A percentile compares a stretch with the other conserved stretches of the same genome.
Conservation (phyloP, 2,797 vertebrate species). For the Sebastes hubbsi region DNA sequence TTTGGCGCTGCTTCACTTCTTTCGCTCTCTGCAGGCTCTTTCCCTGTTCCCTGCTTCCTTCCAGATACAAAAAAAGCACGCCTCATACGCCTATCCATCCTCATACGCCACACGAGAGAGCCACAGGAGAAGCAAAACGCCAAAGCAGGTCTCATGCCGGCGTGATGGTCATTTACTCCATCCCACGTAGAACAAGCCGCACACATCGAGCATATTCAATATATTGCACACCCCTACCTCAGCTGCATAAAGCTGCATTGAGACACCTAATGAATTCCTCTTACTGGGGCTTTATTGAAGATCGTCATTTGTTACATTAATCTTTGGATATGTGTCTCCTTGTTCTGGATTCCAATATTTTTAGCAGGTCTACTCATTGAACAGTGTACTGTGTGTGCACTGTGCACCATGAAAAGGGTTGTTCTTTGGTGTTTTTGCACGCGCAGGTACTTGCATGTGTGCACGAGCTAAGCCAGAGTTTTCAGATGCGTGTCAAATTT, state of each 20-base stretch:
- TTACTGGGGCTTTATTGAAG: neutral
- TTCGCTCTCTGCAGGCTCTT: neutral
- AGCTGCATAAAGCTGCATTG: neutral
- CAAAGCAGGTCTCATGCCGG: neutral
- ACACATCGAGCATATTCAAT: neutral
- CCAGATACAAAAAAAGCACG: neutral
- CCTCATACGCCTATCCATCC: neutral
- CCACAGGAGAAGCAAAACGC: neutral
- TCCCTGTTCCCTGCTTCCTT: neutral
- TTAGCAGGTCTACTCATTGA: neutral
- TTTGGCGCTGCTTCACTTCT: neutral
- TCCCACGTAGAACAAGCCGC: neutral
- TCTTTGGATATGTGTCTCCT: neutral
- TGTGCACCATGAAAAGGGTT: neutral
- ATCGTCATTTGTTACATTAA: neutral
- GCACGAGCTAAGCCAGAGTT: constrained; percentile 4
- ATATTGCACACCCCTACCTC: neutral
- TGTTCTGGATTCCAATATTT: neutral
- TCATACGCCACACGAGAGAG: neutral
- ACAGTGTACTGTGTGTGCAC: neutral
- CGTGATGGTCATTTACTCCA: neutral
- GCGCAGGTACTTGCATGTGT: constrained; percentile 7
- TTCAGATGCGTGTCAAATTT: constrained; percentile 49
- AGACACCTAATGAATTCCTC: neutral
- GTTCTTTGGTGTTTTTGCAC: constrained; percentile 6